Percentiles rank a stretch among this genome's conserved stretches.
Conservation (phyloP, 1,140 invertebrate genomes). For the Bombus polaris region DNA sequence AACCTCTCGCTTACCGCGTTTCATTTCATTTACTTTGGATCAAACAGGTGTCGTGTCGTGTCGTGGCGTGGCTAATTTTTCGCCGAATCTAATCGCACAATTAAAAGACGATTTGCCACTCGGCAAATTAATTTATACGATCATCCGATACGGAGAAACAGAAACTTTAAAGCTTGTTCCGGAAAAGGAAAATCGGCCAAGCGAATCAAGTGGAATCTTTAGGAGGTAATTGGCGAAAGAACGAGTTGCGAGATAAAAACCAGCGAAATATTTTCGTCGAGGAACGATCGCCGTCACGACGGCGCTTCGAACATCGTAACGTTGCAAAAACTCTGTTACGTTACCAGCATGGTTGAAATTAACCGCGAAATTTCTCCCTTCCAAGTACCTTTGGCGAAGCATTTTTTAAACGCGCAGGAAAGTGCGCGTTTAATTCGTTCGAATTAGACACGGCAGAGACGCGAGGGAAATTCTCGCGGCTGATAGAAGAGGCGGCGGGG, state of each 20-base stretch:
- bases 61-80: neutral
- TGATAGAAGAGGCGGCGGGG: too few relatives aligned
- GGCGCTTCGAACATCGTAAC: neutral
- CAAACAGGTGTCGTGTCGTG: neutral
- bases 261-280: neutral
- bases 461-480: neutral
- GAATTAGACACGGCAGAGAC: neutral
- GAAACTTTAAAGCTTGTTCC: neutral
- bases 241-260: neutral
- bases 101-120: neutral
- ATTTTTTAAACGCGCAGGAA: neutral
- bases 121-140: neutral
- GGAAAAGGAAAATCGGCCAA: neutral
- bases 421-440: neutral
- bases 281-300: neutral
- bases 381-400: neutral
- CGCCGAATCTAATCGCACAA: neutral
- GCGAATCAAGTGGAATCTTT: slow-evolving; percentile 13
- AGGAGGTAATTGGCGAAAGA: slow-evolving; percentile 7
- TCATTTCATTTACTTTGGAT: neutral
- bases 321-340: neutral
- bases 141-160: neutral
- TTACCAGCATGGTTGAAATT: neutral
- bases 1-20: neutral
- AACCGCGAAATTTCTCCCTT: neutral